Conservation (phyloP, 2,888 invertebrate species). For the Seladonia tumulorum region DNA sequence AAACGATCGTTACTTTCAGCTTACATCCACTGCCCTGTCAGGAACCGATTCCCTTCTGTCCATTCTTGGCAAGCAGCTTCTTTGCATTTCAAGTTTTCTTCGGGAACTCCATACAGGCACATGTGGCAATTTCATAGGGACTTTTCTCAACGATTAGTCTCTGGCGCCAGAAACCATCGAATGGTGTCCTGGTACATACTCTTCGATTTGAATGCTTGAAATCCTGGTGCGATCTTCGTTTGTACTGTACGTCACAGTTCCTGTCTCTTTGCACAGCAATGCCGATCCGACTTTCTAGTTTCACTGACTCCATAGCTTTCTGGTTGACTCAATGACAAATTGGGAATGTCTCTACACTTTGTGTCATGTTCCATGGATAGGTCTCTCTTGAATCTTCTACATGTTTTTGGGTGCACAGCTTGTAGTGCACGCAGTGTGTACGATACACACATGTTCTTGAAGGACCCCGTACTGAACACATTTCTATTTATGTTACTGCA, state of each 20-base stretch:
- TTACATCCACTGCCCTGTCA: neutral
- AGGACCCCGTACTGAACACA: conserved; percentile 33
- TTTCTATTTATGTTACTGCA: conserved; percentile 28
- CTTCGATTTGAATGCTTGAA: neutral
- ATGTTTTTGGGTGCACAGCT: neutral
- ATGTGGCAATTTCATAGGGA: neutral
- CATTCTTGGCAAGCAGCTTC: neutral
- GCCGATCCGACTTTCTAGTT: neutral
- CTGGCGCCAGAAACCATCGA: neutral
- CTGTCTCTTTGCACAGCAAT: neutral
- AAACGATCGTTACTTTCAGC: conserved; percentile 16
- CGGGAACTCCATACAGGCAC: neutral
- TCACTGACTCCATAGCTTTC: neutral
- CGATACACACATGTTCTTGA: neutral
- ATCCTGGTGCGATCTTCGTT: neutral
- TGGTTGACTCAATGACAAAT: neutral
- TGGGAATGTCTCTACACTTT: conserved; percentile 8
- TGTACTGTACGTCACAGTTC: neutral
- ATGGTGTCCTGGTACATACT: neutral
- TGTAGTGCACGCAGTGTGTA: neutral
- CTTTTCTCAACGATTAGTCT: neutral
- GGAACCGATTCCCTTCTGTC: neutral
- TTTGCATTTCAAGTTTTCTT: conserved; percentile 4
- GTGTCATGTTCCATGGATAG: conserved; percentile 1
- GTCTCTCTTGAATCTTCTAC: conserved; percentile 11